Evolutionary conservation across 2,113 vertebrate genomes (phyloP).

Genomic region (Eretmodus cyanostictus): DNA sequence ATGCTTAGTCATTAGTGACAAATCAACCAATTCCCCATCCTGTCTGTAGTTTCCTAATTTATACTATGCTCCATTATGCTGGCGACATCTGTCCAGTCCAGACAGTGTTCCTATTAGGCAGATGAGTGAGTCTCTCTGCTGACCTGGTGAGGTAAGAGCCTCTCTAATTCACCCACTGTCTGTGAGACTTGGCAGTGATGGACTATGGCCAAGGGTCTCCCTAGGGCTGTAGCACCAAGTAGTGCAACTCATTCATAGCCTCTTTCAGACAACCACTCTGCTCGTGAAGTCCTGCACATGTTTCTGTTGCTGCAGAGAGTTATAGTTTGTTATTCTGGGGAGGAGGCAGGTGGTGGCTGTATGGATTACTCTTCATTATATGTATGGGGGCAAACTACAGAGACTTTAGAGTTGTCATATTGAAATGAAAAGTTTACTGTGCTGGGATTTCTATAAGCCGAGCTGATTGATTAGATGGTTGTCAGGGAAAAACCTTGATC

Average conservation of each 20-base stretch:
- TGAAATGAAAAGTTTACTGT: not conserved
- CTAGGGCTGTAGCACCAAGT: slow-evolving; percentile 9
- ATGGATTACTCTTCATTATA: slow-evolving; percentile 1
- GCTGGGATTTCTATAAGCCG: not conserved
- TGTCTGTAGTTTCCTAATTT: slow-evolving; percentile 17
- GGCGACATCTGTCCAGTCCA: slow-evolving; percentile 22
- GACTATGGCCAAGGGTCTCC: slow-evolving; percentile 8
- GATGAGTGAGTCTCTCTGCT: slow-evolving; percentile 10
- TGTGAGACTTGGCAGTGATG: slow-evolving; percentile 31
- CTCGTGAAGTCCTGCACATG: not conserved
- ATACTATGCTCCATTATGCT: slow-evolving; percentile 5
- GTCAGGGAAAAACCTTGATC: not conserved
- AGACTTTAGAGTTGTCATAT: not conserved
- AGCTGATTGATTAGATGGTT: not conserved
- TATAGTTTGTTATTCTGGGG: slow-evolving; percentile 11
- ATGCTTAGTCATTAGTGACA: slow-evolving; percentile 24
- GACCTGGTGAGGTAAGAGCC: not conserved
- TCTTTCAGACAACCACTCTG: not conserved
- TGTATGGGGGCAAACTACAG: not conserved
- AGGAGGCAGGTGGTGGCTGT: not conserved
- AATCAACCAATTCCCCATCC: slow-evolving; percentile 23
- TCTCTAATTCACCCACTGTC: slow-evolving; percentile 27
- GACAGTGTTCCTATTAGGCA: not conserved
- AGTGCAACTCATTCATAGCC: slow-evolving; percentile 18
- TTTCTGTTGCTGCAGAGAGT: slow-evolving; percentile 5